These are phyloP conservation scores for Amphipyra tragopoginis DNA, from an alignment of 2,888 invertebrate genomes.

Conservation along the genomic window DNA sequence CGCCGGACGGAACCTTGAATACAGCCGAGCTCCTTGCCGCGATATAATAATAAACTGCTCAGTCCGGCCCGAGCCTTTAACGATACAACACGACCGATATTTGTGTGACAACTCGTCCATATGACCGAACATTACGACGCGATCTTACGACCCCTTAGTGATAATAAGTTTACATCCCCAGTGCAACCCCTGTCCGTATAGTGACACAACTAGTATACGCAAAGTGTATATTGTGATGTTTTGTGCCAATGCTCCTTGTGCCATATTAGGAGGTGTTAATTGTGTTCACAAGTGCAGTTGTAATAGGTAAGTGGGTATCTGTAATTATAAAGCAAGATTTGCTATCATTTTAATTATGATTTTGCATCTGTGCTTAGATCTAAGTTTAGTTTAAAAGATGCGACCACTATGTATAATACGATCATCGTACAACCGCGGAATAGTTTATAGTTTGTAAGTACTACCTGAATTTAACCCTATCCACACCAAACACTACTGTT, in stretches of 20 bases:
- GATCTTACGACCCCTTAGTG: constrained; percentile 54
- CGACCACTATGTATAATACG: neutral
- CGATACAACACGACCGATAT: constrained; percentile 84
- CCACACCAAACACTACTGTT: neutral
- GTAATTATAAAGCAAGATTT: constrained; percentile 19
- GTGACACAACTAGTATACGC: constrained; percentile 78
- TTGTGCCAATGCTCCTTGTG: constrained; percentile 82
- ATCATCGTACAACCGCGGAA: neutral
- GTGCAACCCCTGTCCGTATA: constrained; percentile 50
- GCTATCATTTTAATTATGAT: constrained; percentile 11
- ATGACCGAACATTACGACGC: constrained; percentile 61
- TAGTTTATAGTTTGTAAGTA: neutral
- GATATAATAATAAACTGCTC: constrained; percentile 86
- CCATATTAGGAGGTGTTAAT: constrained; percentile 77
- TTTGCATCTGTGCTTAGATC: constrained; percentile 5
- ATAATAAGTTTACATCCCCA: constrained; percentile 54
- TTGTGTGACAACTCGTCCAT: constrained; percentile 66
- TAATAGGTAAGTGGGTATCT: constrained; percentile 73
- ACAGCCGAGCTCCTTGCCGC: constrained; percentile 84
- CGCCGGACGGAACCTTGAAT: constrained; percentile 84
- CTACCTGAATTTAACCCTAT: neutral
- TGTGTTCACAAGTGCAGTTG: constrained; percentile 70
- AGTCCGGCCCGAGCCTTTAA: constrained; percentile 85
- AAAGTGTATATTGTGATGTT: constrained; percentile 86
- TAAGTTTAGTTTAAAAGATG: constrained; percentile 12